A percentile compares a stretch with the other conserved stretches of the same genome.
phyloP scores from a whole-genome alignment of 2,888 invertebrate species.

The Cerceris ruficornis region DNA sequence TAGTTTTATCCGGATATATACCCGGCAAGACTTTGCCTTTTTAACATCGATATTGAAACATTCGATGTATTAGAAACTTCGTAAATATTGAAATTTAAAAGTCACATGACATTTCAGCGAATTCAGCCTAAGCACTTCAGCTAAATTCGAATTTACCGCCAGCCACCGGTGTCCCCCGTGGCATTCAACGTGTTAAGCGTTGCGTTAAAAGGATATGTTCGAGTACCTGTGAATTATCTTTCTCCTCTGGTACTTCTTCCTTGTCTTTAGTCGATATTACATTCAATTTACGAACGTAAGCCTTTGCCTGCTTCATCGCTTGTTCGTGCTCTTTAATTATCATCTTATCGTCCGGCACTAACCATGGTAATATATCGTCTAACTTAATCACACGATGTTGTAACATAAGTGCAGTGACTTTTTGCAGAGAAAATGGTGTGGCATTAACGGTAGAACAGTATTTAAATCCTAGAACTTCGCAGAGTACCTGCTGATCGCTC shows the following conservation, averaged over 20 bases:
- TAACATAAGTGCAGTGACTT: slow-evolving; percentile 93
- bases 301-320: slow-evolving; percentile 91
- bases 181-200: neutral
- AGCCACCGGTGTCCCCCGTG: no score
- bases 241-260: slow-evolving; percentile 87
- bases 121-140: no score
- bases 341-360: slow-evolving; percentile 92
- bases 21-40: no score
- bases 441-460: slow-evolving; percentile 85
- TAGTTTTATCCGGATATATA: neutral
- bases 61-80: no score
- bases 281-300: slow-evolving; percentile 93
- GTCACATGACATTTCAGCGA: no score
- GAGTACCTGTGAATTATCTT: slow-evolving; percentile 86
- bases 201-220: neutral
- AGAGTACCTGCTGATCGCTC: slow-evolving; percentile 93
- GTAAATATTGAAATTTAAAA: no score
- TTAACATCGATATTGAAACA: no score
- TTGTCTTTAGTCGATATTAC: slow-evolving; percentile 92
- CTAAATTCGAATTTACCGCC: no score
- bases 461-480: slow-evolving; percentile 97
- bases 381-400: slow-evolving; percentile 93
- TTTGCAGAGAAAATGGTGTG: slow-evolving; percentile 93
- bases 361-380: slow-evolving; percentile 95
- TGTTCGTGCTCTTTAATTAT: slow-evolving; percentile 92